These are phyloP conservation scores for Ophioderma brevispina DNA, from an alignment of 35 echinoderm and acorn worm species.

Conservation along the genomic window DNA sequence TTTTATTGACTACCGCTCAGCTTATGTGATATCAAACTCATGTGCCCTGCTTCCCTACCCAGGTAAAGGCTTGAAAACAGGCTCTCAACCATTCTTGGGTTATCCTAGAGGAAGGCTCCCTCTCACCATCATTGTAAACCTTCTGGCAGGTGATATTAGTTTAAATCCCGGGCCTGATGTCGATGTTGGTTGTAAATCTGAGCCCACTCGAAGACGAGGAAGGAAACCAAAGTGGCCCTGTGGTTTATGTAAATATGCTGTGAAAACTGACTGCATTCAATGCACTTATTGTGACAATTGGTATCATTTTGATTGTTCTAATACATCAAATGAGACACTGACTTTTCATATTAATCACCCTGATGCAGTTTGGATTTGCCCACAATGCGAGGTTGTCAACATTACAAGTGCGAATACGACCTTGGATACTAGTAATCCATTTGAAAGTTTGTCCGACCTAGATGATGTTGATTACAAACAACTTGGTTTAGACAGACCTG, in stretches of 20 bases:
- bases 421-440: neutral
- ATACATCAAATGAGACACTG: neutral
- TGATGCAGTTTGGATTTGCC: conserved; percentile 12
- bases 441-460: neutral
- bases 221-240: conserved; percentile 28
- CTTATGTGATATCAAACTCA: conserved; percentile 12
- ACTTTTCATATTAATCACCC: neutral
- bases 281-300: conserved; percentile 7
- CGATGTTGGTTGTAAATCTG: no score
- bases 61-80: neutral
- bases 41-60: conserved; percentile 7
- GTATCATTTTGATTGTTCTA: conserved; percentile 3
- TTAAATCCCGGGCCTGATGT: neutral
- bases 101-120: neutral
- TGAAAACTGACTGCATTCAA: conserved; percentile 4
- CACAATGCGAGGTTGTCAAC: neutral
- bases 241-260: conserved; percentile 1
- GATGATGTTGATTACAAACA: no score
- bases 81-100: neutral
- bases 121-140: neutral
- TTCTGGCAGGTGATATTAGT: conserved; percentile 5
- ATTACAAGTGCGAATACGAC: neutral
- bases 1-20: neutral
- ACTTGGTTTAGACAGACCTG: no score
- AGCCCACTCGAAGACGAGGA: neutral